phyloP scores from a whole-genome alignment of 2,113 vertebrate genomes.

The Chitala chitala region DNA sequence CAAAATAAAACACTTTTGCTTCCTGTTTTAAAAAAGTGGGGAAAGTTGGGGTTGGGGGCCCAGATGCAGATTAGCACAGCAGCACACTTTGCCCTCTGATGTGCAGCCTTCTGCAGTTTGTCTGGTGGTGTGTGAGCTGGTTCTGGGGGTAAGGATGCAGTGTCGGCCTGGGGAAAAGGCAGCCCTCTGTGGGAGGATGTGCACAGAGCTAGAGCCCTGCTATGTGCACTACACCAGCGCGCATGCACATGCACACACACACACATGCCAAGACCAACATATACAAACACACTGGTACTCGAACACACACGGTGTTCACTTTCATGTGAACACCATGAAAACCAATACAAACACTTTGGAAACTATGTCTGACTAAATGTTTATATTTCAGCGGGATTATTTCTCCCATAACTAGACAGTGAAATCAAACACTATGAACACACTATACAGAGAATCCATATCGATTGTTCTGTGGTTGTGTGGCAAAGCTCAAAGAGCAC shows the following conservation, averaged over 20 bases:
- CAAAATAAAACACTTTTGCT: conserved; percentile 52
- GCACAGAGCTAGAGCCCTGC: background rate
- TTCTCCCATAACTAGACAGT: no score
- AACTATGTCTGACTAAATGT: no score
- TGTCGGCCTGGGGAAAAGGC: conserved; percentile 42
- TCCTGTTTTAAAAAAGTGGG: conserved; percentile 31
- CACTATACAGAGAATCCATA: no score
- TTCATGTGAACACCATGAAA: background rate
- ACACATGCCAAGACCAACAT: background rate
- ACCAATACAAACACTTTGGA: no score
- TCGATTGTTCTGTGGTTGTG: no score
- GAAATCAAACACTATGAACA: no score
- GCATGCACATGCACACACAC: background rate
- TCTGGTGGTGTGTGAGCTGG: conserved; percentile 39
- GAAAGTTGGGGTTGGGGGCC: conserved; percentile 26
- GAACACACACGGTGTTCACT: background rate
- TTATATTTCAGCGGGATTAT: no score
- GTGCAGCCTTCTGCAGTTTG: conserved; percentile 54
- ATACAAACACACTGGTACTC: background rate
- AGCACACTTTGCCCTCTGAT: conserved; percentile 48
- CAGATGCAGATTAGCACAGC: conserved; percentile 53
- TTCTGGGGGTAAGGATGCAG: conserved; percentile 51
- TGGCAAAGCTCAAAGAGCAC: no score
- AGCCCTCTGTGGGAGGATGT: background rate
- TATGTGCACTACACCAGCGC: background rate